A percentile compares a stretch with the other conserved stretches of the same genome.
These are phyloP conservation scores for Lacerta viridis DNA, from an alignment of 2,797 vertebrate species.

Conservation along the genomic window DNA sequence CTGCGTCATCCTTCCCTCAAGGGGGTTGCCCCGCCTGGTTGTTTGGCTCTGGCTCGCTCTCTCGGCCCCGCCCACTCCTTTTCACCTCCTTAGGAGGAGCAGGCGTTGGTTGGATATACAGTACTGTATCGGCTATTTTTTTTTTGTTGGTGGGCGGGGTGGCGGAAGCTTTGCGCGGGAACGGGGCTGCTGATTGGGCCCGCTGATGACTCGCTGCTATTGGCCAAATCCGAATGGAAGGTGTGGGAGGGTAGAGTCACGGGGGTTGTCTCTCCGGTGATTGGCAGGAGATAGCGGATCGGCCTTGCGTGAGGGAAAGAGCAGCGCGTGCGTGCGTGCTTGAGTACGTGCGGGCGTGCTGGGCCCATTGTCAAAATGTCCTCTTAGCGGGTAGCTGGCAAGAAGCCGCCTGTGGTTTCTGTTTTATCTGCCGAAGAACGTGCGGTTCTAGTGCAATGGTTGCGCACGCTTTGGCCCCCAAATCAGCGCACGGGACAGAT, in stretches of 20 bases:
- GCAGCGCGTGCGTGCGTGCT: no score
- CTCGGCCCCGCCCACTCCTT: neutral
- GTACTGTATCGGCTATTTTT: no score
- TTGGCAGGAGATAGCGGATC: neutral
- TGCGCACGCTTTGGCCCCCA: no score
- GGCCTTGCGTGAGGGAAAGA: neutral
- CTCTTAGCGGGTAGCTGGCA: neutral
- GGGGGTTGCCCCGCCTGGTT: neutral
- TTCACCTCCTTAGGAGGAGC: neutral
- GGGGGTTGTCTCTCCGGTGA: neutral
- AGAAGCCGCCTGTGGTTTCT: neutral
- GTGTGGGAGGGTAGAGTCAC: no score
- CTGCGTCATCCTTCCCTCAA: slow-evolving; percentile 52
- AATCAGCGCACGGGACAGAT: no score
- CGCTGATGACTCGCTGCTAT: neutral
- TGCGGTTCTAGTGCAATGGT: no score
- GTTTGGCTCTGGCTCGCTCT: neutral
- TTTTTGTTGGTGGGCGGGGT: no score
- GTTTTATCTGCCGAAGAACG: neutral
- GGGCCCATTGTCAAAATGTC: neutral
- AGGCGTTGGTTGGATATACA: neutral
- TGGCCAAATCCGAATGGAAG: neutral
- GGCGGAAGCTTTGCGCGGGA: neutral
- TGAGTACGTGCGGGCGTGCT: neutral
- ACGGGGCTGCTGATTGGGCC: neutral